Base-by-base conservation (phyloP, 2,797 vertebrate species). In the Vultur gryphus region DNA sequence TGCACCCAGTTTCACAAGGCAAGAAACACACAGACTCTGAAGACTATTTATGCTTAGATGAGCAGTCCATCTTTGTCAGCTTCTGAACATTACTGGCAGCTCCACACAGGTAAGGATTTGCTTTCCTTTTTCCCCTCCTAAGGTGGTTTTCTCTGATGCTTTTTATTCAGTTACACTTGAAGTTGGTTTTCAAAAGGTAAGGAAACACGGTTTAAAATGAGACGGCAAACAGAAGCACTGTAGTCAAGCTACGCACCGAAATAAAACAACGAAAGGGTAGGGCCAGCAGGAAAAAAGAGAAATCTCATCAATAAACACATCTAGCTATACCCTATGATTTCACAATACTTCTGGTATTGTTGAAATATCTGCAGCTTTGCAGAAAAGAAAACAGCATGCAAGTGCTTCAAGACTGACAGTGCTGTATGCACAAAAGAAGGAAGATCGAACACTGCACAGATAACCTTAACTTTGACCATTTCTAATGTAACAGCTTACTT, bases 111-210 rank as follows among this genome's bases (percentile, higher is more conserved):
- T 21, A 25, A 93, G 31, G 31, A 83, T 80, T 83, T 80, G 55
- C 82, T 89, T 85, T 83, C 48, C 55, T 66, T 92, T 76, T 52
- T 8, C n/a, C 55, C 29, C 46, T 90, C 13, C 61, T 55, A 87
- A 61, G 5, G 8, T 23, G 46, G 11, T 67, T 93, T 80, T 76
- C 70, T 82, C 37, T 55, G 26, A 23, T 51, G 77, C 17, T 90
- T 92, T 96, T 97, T 83, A 66, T 77, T 69, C 78, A 75, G 57
- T 67, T 89, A 37, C 21, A 67, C 90, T 83, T 92, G 78, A 95
- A 94, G 94, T 26, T 61, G 48, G 54, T 78, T 93, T 96, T 85
- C 11, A 43, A 92, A 92, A 93, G 61, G 41, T 61, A 83, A 69
- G 58, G 28, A 94, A 71, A 13, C 1, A 29, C 4, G 5, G 31